Percentiles rank a stretch among this genome's conserved stretches.
Conservation (phyloP, 2,113 vertebrate species). For the Megaleporinus macrocephalus region DNA sequence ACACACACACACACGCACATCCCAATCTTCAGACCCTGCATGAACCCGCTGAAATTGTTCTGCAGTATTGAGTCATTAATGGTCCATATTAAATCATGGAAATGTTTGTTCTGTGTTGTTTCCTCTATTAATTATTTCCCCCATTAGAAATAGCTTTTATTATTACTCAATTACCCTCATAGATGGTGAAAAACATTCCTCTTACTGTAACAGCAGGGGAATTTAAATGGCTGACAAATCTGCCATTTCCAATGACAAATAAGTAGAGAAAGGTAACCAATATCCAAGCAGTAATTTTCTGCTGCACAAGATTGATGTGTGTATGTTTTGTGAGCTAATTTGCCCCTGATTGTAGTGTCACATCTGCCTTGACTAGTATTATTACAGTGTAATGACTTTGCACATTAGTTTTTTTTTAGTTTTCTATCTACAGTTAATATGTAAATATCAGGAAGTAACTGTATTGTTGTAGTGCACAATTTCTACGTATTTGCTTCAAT, state of each 20-base stretch:
- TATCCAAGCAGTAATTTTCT: background rate
- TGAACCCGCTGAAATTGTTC: slow-evolving; percentile 34
- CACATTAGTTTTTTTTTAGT: background rate
- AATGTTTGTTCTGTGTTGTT: slow-evolving; percentile 46
- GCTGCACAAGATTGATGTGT: background rate
- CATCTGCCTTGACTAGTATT: background rate
- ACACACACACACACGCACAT: background rate
- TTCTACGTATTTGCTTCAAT: no score
- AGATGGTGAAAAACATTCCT: slow-evolving; percentile 18
- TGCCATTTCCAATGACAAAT: slow-evolving; percentile 14
- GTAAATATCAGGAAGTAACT: background rate
- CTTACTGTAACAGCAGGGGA: slow-evolving; percentile 8
- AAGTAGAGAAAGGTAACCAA: slow-evolving; percentile 22
- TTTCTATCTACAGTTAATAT: slow-evolving; percentile 1
- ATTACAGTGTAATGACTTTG: background rate
- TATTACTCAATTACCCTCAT: slow-evolving; percentile 48
- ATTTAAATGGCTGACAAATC: slow-evolving; percentile 32
- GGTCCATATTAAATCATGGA: slow-evolving; percentile 36
- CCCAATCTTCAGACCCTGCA: background rate
- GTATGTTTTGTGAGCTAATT: background rate
- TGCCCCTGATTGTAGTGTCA: background rate
- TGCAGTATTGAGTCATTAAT: slow-evolving; percentile 48
- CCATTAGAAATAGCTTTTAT: slow-evolving; percentile 31
- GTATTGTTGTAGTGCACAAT: no score
- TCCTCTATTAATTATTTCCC: slow-evolving; percentile 44